Conservation (phyloP, 2,797 vertebrate genomes). For the Cirrhinus molitorella region DNA sequence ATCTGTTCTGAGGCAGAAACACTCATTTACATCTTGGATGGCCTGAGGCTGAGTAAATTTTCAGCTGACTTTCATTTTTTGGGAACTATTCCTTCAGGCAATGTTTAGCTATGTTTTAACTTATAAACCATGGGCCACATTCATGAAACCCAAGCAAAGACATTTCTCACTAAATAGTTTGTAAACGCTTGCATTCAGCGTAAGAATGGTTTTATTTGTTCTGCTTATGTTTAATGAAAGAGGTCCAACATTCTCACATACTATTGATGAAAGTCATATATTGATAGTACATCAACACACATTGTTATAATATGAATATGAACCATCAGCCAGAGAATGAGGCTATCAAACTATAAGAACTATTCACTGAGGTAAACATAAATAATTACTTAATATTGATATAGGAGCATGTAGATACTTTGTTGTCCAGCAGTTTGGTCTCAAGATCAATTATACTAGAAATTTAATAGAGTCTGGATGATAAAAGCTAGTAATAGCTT, state of each 20-base stretch:
- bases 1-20: too few relatives aligned
- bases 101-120: background rate
- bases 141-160: background rate
- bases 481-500: constrained; percentile 8
- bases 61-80: too few relatives aligned
- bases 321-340: constrained; percentile 30
- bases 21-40: too few relatives aligned
- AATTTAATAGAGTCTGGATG: background rate
- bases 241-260: background rate
- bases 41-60: too few relatives aligned
- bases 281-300: constrained; percentile 35
- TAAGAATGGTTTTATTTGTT: background rate
- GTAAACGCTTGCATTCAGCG: background rate
- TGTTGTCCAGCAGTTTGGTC: background rate
- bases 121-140: background rate
- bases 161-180: background rate
- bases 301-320: constrained; percentile 48
- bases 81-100: background rate
- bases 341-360: constrained; percentile 50
- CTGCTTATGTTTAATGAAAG: background rate
- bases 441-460: background rate
- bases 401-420: background rate
- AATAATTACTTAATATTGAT: constrained; percentile 33
- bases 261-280: background rate
- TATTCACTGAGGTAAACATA: constrained; percentile 20